Evolutionary conservation across 2,888 invertebrate genomes (phyloP), one percentile per base, ranked within the genome.

Genomic region (Lithodes maja): DNA sequence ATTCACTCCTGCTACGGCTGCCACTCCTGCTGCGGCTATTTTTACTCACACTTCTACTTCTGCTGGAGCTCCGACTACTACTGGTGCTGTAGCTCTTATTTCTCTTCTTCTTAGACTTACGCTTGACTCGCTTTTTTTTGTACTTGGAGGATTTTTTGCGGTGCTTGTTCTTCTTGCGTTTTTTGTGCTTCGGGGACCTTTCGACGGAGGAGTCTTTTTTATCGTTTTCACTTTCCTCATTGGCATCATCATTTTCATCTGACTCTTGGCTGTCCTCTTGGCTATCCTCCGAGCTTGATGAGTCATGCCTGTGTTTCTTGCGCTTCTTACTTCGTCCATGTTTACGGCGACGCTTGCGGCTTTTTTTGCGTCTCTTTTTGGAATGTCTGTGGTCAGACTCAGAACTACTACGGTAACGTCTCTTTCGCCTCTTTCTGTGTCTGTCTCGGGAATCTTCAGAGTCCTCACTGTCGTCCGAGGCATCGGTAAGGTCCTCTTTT

Each of bases 381-480:
- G 83, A 74, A 33, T 55, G 81, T 5, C 71, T 74, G 17, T 74
- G 53, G 52, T 88, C 83, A 1, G 84, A 79, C n/a, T 80, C 84
- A 3, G 87, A 88, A n/a, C 80, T 71, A 52, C 79, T 79, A 3
- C 83, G 79, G 9, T 55, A 75, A 50, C 81, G 68, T 50, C 84
- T 79, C 85, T 88, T 88, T 17, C 88, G 79, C 79, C 85, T 89
- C 17, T 77, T 87, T 78, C 69, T 89, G 75, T 69, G 82, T 61
- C 53, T 86, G 12, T 17, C 7, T 69, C n/a, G 68, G 7, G 15
- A 17, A 81, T 87, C 75, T 1, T 82, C 74, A 1, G 74, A 49
- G 61, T 78, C 75, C 2, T 88, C 79, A 52, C 33, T 75, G 15
- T 61, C 71, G 3, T 80, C 75, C 54, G 74, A 79, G 50, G 79